Evolutionary conservation across 2,113 vertebrate genomes (phyloP).

Genomic region (Rhinoptilus africanus): DNA sequence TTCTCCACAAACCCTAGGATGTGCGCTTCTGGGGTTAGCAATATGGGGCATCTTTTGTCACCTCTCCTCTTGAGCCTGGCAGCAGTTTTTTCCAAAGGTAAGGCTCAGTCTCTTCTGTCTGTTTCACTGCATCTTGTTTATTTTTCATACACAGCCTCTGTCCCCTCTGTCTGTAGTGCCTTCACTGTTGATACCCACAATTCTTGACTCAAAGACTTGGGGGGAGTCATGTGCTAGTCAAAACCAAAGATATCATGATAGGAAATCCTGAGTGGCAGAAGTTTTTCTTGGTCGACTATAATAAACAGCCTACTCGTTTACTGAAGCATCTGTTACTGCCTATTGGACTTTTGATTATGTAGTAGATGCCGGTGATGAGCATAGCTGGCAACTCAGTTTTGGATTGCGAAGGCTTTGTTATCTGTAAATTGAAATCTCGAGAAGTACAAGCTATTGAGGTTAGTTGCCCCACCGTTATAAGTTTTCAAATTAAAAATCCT

Average conservation of each 20-base stretch:
- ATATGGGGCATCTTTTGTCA: constrained; percentile 66
- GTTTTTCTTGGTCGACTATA: background rate
- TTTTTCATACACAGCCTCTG: background rate
- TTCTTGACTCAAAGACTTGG: background rate
- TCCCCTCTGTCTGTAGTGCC: background rate
- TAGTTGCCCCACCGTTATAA: background rate
- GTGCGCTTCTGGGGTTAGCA: constrained; percentile 64
- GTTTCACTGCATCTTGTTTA: background rate
- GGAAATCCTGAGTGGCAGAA: background rate
- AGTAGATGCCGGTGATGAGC: background rate
- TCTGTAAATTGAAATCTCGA: background rate
- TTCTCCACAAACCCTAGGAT: constrained; percentile 35
- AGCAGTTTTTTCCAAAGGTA: constrained; percentile 76
- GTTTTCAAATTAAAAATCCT: background rate
- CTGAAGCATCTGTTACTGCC: background rate
- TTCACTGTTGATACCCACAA: background rate
- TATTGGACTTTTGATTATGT: background rate
- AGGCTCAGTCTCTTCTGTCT: background rate
- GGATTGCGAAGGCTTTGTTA: background rate
- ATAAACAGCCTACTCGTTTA: background rate
- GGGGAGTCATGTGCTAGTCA: background rate
- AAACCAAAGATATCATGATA: fast-evolving
- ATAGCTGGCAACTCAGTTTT: background rate
- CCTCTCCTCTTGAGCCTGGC: constrained; percentile 76
- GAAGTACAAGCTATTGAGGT: background rate